phyloP scores from a whole-genome alignment of 2,888 invertebrate species.

The Axea sp. region DNA sequence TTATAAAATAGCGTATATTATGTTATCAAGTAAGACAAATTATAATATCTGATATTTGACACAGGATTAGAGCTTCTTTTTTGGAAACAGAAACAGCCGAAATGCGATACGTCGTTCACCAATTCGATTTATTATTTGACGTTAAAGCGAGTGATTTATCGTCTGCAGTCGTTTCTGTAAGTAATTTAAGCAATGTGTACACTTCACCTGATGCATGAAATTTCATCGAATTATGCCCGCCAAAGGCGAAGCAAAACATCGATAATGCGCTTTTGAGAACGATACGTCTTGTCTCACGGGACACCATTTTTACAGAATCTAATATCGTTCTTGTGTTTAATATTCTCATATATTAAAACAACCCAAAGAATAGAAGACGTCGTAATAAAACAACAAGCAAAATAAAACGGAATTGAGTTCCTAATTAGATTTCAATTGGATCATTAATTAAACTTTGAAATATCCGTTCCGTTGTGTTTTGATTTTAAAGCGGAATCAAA shows the following conservation, averaged over 20 bases:
- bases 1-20: too few relatives aligned
- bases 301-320: conserved; percentile 15
- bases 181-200: conserved; percentile 25
- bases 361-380: too few relatives aligned
- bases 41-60: too few relatives aligned
- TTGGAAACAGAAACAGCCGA: too few relatives aligned
- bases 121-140: conserved; percentile 43
- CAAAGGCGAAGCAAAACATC: conserved; percentile 43
- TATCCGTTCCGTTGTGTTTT: too few relatives aligned
- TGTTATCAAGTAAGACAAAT: too few relatives aligned
- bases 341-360: background rate
- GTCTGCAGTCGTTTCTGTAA: conserved; percentile 5
- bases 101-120: background rate
- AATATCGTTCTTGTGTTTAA: conserved; percentile 18
- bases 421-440: too few relatives aligned
- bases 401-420: too few relatives aligned
- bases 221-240: conserved; percentile 40
- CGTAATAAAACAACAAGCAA: too few relatives aligned
- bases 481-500: too few relatives aligned
- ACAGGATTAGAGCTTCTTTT: too few relatives aligned
- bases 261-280: conserved; percentile 33
- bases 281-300: conserved; percentile 15
- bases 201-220: conserved; percentile 32
- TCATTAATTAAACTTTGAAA: too few relatives aligned
- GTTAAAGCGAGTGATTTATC: conserved; percentile 40